These are phyloP conservation scores for Scolanthus callimorphus DNA, from an alignment of 92 coral and sea anemone genomes.

Conservation along the genomic window DNA sequence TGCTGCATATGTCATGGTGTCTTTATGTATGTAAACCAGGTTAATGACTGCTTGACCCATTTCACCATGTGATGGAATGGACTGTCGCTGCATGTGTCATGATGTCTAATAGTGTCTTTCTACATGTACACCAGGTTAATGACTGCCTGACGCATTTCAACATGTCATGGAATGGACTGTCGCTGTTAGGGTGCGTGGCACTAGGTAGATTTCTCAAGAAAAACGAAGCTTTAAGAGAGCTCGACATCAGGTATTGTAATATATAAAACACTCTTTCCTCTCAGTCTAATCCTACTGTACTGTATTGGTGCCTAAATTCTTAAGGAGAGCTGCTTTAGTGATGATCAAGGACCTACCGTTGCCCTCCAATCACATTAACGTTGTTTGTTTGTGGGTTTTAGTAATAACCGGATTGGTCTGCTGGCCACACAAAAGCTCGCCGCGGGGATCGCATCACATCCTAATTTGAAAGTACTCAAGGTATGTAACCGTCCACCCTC, in stretches of 20 bases:
- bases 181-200: constrained; percentile 97
- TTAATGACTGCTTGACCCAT: constrained; percentile 77
- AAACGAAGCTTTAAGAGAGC: constrained; percentile 72
- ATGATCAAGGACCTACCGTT: no score
- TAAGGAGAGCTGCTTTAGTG: no score
- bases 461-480: constrained; percentile 74
- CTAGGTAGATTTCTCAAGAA: constrained; percentile 83
- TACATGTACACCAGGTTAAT: constrained; percentile 43
- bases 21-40: no score
- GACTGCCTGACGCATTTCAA: constrained; percentile 79
- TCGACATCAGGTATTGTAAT: constrained; percentile 82
- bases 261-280: no score
- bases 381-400: constrained; percentile 15
- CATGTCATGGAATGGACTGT: constrained; percentile 92
- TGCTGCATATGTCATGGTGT: no score
- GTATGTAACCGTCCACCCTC: no score
- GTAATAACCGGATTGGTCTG: constrained; percentile 92
- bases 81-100: constrained; percentile 78
- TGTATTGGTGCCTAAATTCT: no score
- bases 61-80: constrained; percentile 94
- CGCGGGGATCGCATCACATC: constrained; percentile 80
- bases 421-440: constrained; percentile 90
- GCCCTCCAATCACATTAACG: no score
- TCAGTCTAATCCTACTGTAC: no score
- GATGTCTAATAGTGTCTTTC: no score